A percentile compares a stretch with the other conserved stretches of the same genome.
Evolutionary conservation across 2,113 vertebrate species (phyloP).

Genomic region (Anser brachyrhynchus): DNA sequence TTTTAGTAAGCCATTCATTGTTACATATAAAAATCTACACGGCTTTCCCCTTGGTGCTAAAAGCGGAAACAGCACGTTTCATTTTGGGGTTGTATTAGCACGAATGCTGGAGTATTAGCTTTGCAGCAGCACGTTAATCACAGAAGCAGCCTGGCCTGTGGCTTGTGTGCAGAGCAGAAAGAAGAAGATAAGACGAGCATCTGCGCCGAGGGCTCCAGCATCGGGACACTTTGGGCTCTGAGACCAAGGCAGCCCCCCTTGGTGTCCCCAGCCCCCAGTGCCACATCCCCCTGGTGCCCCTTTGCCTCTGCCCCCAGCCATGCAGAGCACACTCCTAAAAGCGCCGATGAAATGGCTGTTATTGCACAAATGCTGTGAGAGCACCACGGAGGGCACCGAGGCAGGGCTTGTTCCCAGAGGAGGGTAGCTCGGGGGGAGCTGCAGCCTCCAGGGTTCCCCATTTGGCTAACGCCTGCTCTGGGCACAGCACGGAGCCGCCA

Average conservation of each 20-base stretch:
- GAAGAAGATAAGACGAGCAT: neutral
- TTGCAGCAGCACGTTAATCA: neutral
- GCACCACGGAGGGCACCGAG: accelerated
- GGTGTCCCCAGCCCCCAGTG: accelerated
- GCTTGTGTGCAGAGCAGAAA: neutral
- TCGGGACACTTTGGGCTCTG: neutral
- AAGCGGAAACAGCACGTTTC: neutral
- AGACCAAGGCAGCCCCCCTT: too few species aligned
- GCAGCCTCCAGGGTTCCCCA: too few species aligned
- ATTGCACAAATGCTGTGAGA: neutral
- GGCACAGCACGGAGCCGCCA: accelerated
- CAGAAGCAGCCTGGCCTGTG: neutral
- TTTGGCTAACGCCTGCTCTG: neutral
- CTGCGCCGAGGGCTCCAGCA: neutral
- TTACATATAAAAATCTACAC: neutral
- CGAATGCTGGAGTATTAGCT: accelerated
- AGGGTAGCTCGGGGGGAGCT: neutral
- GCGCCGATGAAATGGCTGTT: neutral
- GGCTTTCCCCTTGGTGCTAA: neutral
- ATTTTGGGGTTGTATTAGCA: neutral
- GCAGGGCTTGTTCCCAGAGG: neutral
- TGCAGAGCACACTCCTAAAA: accelerated
- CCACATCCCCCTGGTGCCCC: accelerated
- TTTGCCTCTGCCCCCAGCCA: neutral
- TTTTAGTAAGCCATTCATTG: neutral